phyloP scores from a whole-genome alignment of 2,113 vertebrate species.

The Cygnus buccinator region DNA sequence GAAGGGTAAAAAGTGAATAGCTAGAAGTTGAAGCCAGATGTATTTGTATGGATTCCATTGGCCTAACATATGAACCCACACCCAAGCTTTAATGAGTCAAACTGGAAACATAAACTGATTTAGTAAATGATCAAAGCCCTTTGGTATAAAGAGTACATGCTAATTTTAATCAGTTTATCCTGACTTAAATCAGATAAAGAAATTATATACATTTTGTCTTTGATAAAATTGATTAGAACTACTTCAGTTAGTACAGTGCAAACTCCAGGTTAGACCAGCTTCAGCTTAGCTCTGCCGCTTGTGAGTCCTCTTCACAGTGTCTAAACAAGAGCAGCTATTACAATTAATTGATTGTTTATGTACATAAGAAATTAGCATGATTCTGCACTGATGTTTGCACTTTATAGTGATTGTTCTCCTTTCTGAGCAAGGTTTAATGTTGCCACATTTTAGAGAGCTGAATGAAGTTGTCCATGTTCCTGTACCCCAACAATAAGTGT shows the following conservation, averaged over 20 bases:
- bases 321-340: neutral
- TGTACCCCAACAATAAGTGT: neutral
- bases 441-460: neutral
- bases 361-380: neutral
- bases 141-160: neutral
- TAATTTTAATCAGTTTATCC: neutral
- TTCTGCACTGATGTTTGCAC: neutral
- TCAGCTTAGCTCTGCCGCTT: neutral
- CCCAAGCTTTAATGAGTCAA: neutral
- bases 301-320: neutral
- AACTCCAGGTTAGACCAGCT: neutral
- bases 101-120: neutral
- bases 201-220: neutral
- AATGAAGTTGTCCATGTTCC: neutral
- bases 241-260: neutral
- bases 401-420: neutral
- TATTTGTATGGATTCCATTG: neutral
- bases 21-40: neutral
- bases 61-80: neutral
- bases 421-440: neutral
- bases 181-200: neutral
- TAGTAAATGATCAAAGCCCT: neutral
- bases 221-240: neutral
- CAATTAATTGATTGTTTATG: neutral
- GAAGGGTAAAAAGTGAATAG: neutral